Evolutionary conservation across 2,888 invertebrate species (phyloP).

Genomic region (Mesochorus sp.): DNA sequence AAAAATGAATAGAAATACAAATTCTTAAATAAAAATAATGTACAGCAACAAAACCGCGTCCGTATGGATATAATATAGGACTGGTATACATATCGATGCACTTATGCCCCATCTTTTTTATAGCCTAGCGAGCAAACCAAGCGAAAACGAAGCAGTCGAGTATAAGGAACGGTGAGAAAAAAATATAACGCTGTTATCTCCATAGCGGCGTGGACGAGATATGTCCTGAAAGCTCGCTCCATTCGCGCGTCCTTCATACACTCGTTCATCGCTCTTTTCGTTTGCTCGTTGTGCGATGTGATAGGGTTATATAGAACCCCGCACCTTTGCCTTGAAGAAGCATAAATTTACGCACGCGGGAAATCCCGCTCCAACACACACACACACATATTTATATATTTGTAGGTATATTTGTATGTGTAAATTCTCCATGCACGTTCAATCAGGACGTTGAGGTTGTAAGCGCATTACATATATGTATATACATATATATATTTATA

Average conservation of each 20-base stretch:
- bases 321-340: constrained; percentile 11
- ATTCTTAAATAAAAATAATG: no score
- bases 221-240: constrained; percentile 72
- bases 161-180: neutral
- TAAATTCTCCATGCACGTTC: neutral
- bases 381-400: neutral
- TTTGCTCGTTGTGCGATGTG: constrained; percentile 9
- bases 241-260: constrained; percentile 40
- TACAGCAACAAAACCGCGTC: neutral
- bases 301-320: constrained; percentile 1
- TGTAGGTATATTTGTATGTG: neutral
- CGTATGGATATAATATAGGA: neutral
- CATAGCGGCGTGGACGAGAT: constrained; percentile 70
- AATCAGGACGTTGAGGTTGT: neutral
- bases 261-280: constrained; percentile 44
- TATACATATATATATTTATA: neutral
- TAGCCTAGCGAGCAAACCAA: no score
- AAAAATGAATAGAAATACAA: no score
- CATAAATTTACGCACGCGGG: constrained; percentile 30
- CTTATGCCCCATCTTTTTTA: neutral
- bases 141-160: constrained; percentile 5
- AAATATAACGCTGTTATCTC: constrained; percentile 66
- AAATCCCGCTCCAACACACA: constrained; percentile 24
- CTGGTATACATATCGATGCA: no score
- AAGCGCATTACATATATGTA: neutral